A percentile compares a stretch with the other conserved stretches of the same genome.
phyloP scores from a whole-genome alignment of 2,797 vertebrate genomes.

The Hydrophis major region DNA sequence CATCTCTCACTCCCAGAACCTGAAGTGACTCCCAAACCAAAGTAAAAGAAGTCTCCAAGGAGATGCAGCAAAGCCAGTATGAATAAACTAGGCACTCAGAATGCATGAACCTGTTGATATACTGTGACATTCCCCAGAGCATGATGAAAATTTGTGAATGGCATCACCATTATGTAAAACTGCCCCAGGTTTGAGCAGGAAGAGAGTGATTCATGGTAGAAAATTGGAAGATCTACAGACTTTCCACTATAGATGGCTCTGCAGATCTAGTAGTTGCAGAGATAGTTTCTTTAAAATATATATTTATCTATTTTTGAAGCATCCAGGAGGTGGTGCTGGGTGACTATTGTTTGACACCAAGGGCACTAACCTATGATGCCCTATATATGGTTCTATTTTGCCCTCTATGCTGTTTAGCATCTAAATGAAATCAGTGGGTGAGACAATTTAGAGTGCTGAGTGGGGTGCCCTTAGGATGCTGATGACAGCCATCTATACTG shows the following conservation, averaged over 20 bases:
- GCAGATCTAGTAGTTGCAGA: neutral
- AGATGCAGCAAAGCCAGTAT: neutral
- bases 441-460: neutral
- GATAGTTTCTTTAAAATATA: neutral
- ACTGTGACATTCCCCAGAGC: neutral
- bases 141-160: neutral
- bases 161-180: neutral
- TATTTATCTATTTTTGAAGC: neutral
- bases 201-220: neutral
- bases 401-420: neutral
- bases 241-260: neutral
- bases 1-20: neutral
- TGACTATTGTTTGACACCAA: neutral
- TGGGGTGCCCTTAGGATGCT: neutral
- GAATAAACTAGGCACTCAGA: neutral
- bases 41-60: neutral
- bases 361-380: neutral
- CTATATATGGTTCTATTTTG: neutral
- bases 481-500: neutral
- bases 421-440: neutral
- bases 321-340: neutral
- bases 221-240: neutral
- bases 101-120: neutral
- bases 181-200: slow-evolving; percentile 74
- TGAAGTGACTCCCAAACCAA: neutral